Evolutionary conservation across 2,113 vertebrate genomes (phyloP).

Genomic region (Nerophis ophidion): DNA sequence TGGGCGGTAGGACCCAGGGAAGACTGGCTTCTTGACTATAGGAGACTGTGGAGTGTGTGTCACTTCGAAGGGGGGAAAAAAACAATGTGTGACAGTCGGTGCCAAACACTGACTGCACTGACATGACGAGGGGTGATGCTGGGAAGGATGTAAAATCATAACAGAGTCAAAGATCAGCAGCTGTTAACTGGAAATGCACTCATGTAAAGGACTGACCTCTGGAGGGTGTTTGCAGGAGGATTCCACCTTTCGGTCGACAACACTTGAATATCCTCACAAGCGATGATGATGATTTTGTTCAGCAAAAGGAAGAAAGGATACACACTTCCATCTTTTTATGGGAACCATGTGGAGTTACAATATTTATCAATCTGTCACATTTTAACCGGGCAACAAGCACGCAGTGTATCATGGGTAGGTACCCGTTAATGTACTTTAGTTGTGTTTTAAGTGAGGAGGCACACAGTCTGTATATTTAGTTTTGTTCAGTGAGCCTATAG

Average conservation of each 20-base stretch:
- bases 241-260: background rate
- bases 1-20: constrained; percentile 67
- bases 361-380: constrained; percentile 1
- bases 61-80: constrained; percentile 46
- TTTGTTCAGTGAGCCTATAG: too few species aligned
- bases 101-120: constrained; percentile 70
- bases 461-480: too few species aligned
- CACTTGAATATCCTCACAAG: background rate
- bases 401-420: constrained; percentile 46
- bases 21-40: constrained; percentile 10
- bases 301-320: background rate
- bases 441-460: too few species aligned
- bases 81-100: constrained; percentile 77
- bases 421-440: background rate
- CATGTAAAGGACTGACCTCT: background rate
- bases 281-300: background rate
- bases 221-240: background rate
- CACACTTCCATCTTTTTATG: background rate
- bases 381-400: constrained; percentile 10
- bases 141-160: constrained; percentile 8
- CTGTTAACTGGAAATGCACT: constrained; percentile 3
- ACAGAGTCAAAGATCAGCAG: constrained; percentile 21
- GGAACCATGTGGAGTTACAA: constrained; percentile 5
- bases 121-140: constrained; percentile 28
- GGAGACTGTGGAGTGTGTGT: constrained; percentile 68